Evolutionary conservation across 37 sponge, comb jelly and placozoan genomes (phyloP).

Genomic region (Cliona cf. orientalis): DNA sequence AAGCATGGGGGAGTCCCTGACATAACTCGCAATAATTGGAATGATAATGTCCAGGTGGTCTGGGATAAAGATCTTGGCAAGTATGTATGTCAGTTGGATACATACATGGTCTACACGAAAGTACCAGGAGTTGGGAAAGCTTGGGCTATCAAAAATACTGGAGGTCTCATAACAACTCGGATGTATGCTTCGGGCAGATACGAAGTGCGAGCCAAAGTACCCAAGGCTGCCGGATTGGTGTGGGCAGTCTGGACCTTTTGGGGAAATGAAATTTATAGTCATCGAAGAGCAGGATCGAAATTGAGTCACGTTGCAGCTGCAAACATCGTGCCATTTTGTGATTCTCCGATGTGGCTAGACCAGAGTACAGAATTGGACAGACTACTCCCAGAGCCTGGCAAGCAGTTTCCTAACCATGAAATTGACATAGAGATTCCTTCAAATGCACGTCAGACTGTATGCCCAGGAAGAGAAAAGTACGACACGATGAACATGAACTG

Average conservation of each 20-base stretch:
- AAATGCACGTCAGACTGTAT: neutral
- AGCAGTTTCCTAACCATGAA: neutral
- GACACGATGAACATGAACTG: slow-evolving; percentile 19
- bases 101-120: slow-evolving; percentile 7
- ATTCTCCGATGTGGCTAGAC: slow-evolving; percentile 10
- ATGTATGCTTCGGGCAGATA: slow-evolving; percentile 11
- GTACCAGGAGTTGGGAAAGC: neutral
- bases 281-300: neutral
- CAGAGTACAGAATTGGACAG: neutral
- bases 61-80: neutral
- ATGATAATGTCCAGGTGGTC: slow-evolving; percentile 6
- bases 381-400: neutral
- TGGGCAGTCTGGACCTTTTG: slow-evolving; percentile 11
- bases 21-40: neutral
- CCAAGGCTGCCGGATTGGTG: slow-evolving; percentile 7
- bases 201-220: slow-evolving; percentile 12
- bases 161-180: neutral
- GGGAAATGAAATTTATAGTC: slow-evolving; percentile 3
- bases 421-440: slow-evolving; percentile 14
- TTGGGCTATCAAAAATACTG: slow-evolving; percentile 2
- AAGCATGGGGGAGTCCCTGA: slow-evolving; percentile 1
- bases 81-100: slow-evolving; percentile 7
- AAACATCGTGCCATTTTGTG: neutral
- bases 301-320: neutral
- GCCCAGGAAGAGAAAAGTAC: neutral